Base-by-base conservation (phyloP, 2,113 vertebrate species). In the Heliornis fulica region DNA sequence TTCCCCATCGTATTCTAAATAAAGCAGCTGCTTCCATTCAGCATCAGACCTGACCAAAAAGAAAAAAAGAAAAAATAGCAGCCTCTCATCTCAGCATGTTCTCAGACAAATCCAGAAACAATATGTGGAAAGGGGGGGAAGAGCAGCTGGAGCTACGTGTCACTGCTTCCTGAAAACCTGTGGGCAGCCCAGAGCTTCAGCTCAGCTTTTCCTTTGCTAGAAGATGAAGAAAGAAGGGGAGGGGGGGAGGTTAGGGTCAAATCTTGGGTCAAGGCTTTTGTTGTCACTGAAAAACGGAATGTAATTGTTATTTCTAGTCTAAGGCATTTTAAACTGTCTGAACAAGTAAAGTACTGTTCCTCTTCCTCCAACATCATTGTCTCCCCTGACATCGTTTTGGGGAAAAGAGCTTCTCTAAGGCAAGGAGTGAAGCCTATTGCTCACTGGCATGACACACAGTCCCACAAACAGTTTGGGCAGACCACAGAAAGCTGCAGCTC, bases 281-380 rank as follows among this genome's bases (percentile, higher is more conserved):
- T 82, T 89, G 88, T 95, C 91, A 93, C 94, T 95, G 91, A 96
- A 98, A 96, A 98, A 98, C 97, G 59, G 68, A 97, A 96, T 87
- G 93, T 85, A 93, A 87, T 79, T 90, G 80, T 94, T 94, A 89
- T 95, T 91, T 85, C 70, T 66, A 66, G n/a, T 54, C 28, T 41
- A 84, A 90, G 75, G 57, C 56, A 57, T 85, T 96, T 95, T 86
- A 79, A 83, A 57, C 9, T 32, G 26, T 71, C 57, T 54, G 81
- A 90, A 79, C 38, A 94, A 95, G 19, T 28, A 29, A 97, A 91
- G 51, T 10, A 11, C 61, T 46, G 23, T 21, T n/a, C 60, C 22
- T 57, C 38, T 94, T 95, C 91, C 92, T 95, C 66, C 82, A 57
- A 29, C 46, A 54, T 9, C 50, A 10, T 40, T 14, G n/a, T 25